Evolutionary conservation across 2,113 vertebrate genomes (phyloP), one percentile per base, ranked within the genome.

Genomic region (Strix aluco): DNA sequence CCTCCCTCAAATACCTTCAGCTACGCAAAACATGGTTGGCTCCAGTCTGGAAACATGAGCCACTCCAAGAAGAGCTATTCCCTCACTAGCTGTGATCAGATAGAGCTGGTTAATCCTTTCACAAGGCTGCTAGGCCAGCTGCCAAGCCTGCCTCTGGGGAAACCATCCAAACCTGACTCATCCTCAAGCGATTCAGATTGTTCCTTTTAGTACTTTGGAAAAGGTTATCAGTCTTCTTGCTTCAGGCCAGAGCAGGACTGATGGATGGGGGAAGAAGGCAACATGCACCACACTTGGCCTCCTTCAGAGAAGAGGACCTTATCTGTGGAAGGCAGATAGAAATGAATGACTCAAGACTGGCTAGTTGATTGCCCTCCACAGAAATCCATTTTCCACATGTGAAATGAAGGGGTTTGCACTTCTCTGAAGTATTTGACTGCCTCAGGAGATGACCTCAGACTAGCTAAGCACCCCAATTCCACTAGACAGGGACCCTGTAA

Each of bases 161-260:
- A 82, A 36, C 32, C 65, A 73, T 94, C 77, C 94, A 94, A 93
- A 82, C 44, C 57, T 69, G 79, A 90, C 49, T 92, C 81, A 94
- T 74, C 90, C 46, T 65, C 44, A 73, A 81, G 69, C 3, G 4
- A 66, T 59, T 93, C 87, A 92, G 51, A 77, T 66, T 84, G 89
- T 87, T 94, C 84, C 22, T 47, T 73, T 74, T 21, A 61, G 46
- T 75, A 34, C 47, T 88, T 77, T 70, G 58, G 42, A 46, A 87
- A 92, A 80, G 55, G 65, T 96, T 95, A 92, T 94, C 70, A 36
- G 55, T 66, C 46, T 51, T 86, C 49, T 57, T 78, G 30, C 54
- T 92, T 94, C 70, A 90, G 36, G 40, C 16, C 34, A 88, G 34
- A 78, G 67, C 7, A 75, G 57, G 75, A 67, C n/a, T 92, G 82